Evolutionary conservation across 2,888 invertebrate genomes (phyloP).

Genomic region (Teleiodes luculella): DNA sequence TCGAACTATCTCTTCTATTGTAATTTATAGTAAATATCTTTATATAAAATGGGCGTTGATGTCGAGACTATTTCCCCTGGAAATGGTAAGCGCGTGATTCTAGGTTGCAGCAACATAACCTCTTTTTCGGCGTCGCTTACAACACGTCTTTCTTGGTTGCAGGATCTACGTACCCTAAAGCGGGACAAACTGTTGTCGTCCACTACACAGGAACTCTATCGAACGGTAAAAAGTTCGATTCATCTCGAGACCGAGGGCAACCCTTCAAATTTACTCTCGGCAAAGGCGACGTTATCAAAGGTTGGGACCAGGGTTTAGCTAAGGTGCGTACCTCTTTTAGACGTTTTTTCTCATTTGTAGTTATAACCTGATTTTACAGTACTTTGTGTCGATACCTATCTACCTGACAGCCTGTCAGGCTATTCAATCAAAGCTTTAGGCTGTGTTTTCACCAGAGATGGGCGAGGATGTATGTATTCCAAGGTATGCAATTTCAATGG

Average conservation of each 20-base stretch:
- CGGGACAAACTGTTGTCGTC: constrained; percentile 96
- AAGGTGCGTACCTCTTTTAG: constrained; percentile 76
- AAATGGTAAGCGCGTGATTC: constrained; percentile 60
- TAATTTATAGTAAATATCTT: background rate
- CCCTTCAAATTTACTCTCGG: constrained; percentile 98
- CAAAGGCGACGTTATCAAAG: constrained; percentile 97
- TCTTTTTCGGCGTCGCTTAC: constrained; percentile 5
- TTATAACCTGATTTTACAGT: too few relatives aligned
- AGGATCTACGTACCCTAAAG: constrained; percentile 95
- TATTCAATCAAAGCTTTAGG: too few relatives aligned
- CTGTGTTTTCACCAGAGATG: too few relatives aligned
- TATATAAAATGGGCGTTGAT: constrained; percentile 58
- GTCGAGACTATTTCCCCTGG: constrained; percentile 65
- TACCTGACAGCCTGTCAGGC: too few relatives aligned
- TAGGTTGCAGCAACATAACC: constrained; percentile 37
- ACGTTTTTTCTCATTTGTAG: background rate
- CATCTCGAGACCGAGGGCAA: constrained; percentile 94
- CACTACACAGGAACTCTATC: constrained; percentile 96
- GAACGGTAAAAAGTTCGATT: constrained; percentile 96
- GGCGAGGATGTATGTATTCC: too few relatives aligned
- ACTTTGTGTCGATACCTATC: too few relatives aligned
- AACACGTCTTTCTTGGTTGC: constrained; percentile 17
- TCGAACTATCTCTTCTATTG: background rate
- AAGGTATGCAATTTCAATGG: too few relatives aligned
- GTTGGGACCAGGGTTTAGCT: constrained; percentile 97